Conservation (phyloP, 2,797 vertebrate genomes). For the Oceanodroma leucorhoa region DNA sequence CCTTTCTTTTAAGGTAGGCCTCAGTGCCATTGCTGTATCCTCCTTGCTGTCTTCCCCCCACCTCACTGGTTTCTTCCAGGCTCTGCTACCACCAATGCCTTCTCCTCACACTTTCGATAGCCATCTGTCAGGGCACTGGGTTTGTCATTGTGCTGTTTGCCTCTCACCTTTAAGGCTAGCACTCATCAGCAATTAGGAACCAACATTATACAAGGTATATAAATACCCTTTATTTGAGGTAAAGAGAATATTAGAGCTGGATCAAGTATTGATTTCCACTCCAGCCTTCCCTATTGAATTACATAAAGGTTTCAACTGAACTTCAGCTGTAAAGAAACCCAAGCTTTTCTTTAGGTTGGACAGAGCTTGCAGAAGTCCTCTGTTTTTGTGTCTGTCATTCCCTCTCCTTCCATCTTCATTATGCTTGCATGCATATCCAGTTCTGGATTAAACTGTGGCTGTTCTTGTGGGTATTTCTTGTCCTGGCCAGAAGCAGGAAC, state of each 20-base stretch:
- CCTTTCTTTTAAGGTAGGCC: neutral
- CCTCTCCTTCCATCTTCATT: neutral
- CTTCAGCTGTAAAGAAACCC: neutral
- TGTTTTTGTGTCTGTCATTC: neutral
- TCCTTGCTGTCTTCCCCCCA: neutral
- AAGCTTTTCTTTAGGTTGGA: neutral
- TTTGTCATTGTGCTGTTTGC: neutral
- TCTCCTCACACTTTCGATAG: neutral
- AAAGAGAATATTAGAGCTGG: neutral
- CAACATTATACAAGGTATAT: neutral
- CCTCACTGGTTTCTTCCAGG: neutral
- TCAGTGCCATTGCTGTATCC: neutral
- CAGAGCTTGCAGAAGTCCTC: neutral
- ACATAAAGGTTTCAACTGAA: neutral
- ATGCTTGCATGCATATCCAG: neutral
- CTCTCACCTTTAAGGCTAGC: neutral
- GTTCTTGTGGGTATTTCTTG: neutral
- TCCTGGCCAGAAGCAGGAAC: neutral
- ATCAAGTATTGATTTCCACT: neutral
- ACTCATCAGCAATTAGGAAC: neutral
- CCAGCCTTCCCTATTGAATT: neutral
- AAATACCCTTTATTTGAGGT: neutral
- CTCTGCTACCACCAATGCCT: neutral
- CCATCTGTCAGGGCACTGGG: neutral
- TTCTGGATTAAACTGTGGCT: neutral